Conservation (phyloP, 2,888 invertebrate genomes). For the Spodoptera littoralis region DNA sequence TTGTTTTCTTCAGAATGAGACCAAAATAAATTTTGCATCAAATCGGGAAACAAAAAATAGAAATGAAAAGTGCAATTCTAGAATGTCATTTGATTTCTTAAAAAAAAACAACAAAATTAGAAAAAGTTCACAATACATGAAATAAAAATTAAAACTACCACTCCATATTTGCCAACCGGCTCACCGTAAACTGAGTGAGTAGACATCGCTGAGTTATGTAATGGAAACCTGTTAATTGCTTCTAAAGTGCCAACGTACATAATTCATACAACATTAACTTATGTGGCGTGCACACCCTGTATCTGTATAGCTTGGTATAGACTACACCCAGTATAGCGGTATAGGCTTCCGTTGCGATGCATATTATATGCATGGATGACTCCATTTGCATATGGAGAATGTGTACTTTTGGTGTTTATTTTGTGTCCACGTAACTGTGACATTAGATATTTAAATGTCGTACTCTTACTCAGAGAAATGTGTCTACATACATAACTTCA, state of each 20-base stretch:
- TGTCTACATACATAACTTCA: too few relatives aligned
- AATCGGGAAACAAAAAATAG: too few relatives aligned
- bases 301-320: too few relatives aligned
- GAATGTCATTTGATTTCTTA: too few relatives aligned
- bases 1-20: too few relatives aligned
- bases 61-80: too few relatives aligned
- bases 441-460: too few relatives aligned
- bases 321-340: slow-evolving; percentile 29
- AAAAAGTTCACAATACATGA: too few relatives aligned
- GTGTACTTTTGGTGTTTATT: background rate
- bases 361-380: slow-evolving; percentile 59
- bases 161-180: slow-evolving; percentile 63
- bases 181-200: slow-evolving; percentile 69
- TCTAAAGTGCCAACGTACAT: slow-evolving; percentile 86
- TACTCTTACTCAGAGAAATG: too few relatives aligned
- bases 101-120: too few relatives aligned
- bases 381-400: slow-evolving; percentile 46
- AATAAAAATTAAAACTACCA: background rate
- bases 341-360: slow-evolving; percentile 53
- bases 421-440: background rate
- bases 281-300: slow-evolving; percentile 67
- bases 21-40: too few relatives aligned
- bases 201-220: slow-evolving; percentile 87
- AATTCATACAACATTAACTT: slow-evolving; percentile 81
- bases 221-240: slow-evolving; percentile 87